Conservation (phyloP, 37 sponge, comb jelly and placozoan genomes). For the Crambe crambe region DNA sequence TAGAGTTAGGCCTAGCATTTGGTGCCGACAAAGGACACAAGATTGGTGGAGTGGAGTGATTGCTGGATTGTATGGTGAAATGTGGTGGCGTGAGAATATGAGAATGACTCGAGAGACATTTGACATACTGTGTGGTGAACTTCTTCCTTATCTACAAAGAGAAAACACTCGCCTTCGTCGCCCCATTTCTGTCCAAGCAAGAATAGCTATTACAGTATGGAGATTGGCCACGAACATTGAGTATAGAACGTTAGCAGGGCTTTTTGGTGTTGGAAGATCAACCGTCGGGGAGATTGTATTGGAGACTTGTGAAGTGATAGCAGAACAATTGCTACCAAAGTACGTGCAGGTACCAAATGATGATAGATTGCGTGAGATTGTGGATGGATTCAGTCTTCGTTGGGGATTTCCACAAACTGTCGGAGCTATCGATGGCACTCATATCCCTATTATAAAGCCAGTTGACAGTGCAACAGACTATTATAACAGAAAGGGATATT, state of each 20-base stretch:
- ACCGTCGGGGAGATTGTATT: constrained; percentile 19
- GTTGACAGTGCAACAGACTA: constrained; percentile 27
- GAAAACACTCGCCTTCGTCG: background rate
- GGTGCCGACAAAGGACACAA: too few species aligned
- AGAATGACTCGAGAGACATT: constrained; percentile 20
- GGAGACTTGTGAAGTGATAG: constrained; percentile 23
- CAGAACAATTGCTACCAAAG: constrained; percentile 15
- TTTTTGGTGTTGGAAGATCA: constrained; percentile 30
- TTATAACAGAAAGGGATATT: constrained; percentile 36
- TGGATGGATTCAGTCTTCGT: constrained; percentile 19
- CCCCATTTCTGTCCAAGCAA: constrained; percentile 6
- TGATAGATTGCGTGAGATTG: background rate
- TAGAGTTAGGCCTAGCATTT: too few species aligned
- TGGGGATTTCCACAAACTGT: constrained; percentile 40
- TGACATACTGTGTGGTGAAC: constrained; percentile 3
- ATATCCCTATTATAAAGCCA: constrained; percentile 36
- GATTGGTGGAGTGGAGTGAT: too few species aligned
- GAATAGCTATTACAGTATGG: constrained; percentile 43
- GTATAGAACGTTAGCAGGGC: constrained; percentile 16
- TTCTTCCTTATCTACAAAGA: background rate
- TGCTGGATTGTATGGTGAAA: constrained; percentile 25
- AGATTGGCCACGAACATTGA: constrained; percentile 25
- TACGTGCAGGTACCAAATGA: constrained; percentile 11
- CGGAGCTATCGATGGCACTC: constrained; percentile 46
- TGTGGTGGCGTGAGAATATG: constrained; percentile 26